Evolutionary conservation across 2,888 invertebrate genomes (phyloP), one percentile per base, ranked within the genome.

Genomic region (Sinopyrophorus schimmeli): DNA sequence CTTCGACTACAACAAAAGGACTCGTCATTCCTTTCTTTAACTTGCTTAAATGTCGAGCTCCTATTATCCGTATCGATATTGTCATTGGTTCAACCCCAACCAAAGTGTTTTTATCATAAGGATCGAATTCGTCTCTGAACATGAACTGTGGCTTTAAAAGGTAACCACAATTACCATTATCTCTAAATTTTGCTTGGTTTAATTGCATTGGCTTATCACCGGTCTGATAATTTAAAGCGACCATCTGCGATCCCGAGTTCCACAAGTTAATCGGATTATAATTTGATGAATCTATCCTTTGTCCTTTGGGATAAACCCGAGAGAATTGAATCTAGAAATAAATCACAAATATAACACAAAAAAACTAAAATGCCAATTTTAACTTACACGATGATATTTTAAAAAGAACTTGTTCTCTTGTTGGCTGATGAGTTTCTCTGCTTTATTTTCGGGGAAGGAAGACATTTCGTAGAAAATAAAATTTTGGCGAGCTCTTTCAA

Each of bases 201-300:
- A 97, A 69, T 73, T 99, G 97, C 96, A 99, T 98, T 6, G 92
- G 80, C 66, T 90, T 91, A 70, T 98, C 98, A 52, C 85, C 81
- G 0, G 98, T 98, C 74, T 99, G 99, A 73, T 94, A 99, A 74
- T 99, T 99, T 2, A 99, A 76, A 0, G 98, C 97, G 0, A 93
- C 91, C 94, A 99, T 92, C 74, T 99, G 99, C 31, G 90, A 92
- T 1, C 96, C 98, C 6, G 85, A 82, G 71, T 94, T 95, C 98
- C 98, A 99, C 75, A 96, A 87, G 1, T 89, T 85, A 3, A 92
- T 80, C 0, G 99, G 98, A 76, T 90, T 91, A 72, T 95, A 99
- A 76, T 99, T 99, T 0, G 96, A 95, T 0, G 98, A 98, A 67
- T 98, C 97, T 41, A 98, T 84, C 35, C 98, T 80, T 67, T 92